phyloP scores from a whole-genome alignment of 1,140 invertebrate genomes.

The Lysiphlebus fabarum region DNA sequence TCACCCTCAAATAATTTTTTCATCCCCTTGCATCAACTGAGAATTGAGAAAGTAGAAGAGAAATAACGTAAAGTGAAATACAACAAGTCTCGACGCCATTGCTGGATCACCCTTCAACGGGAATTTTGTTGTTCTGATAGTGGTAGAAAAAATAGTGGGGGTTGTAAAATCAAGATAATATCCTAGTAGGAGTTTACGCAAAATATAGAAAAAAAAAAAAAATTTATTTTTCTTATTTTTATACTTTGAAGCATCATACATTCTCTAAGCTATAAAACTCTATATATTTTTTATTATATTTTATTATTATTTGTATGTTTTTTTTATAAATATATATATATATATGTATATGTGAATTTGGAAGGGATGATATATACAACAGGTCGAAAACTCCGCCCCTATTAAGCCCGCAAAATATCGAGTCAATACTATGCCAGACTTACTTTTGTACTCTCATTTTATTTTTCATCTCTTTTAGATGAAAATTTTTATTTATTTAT shows the following conservation, averaged over 20 bases:
- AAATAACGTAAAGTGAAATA: constrained; percentile 45
- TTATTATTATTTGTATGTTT: no score
- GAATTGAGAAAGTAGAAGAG: constrained; percentile 37
- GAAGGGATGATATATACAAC: constrained; percentile 3
- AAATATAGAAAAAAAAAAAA: no score
- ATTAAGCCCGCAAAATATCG: constrained; percentile 40
- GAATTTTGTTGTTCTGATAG: constrained; percentile 40
- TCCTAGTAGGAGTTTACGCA: no score
- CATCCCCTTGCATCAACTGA: constrained; percentile 15
- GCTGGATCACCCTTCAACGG: constrained; percentile 49
- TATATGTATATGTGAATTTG: not conserved
- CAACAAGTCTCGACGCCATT: constrained; percentile 56
- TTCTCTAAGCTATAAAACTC: no score
- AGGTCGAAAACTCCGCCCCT: constrained; percentile 51
- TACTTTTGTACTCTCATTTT: constrained; percentile 14
- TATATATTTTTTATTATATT: not conserved
- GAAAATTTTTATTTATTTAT: not conserved
- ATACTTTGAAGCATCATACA: no score
- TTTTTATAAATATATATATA: not conserved
- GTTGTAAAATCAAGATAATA: no score
- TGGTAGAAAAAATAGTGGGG: constrained; percentile 24
- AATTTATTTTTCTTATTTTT: no score
- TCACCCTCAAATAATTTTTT: not conserved
- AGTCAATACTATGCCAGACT: constrained; percentile 48
- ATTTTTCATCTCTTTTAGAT: not conserved